Base-by-base conservation (phyloP, 2,797 vertebrate species). In the Gymnopithys bicolor region DNA sequence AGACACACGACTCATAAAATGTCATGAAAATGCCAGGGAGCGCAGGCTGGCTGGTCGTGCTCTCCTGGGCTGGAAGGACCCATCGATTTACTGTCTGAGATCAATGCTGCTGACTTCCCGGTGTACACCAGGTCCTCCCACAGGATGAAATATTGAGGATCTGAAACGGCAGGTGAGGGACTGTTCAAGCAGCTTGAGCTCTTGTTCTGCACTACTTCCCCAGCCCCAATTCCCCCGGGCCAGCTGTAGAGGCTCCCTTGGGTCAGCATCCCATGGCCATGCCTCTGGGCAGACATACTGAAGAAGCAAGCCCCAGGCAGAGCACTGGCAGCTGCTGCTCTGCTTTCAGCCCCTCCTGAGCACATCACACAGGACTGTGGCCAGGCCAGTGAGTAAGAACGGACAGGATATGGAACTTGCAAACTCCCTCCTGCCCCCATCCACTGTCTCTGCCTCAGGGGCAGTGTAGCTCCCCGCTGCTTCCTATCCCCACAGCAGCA, bases 11-110 rank as follows among this genome's bases (percentile, higher is more conserved):
- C 71, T 89, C 0, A 0, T 59, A 39, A 96, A 96, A 97, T 96
- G 96, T 96, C 96, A 96, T 0, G 6, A 62, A 96, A 97, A 95
- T 96, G 90, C 90, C 96, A 93, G 66, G 53, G 60, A 90, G 60
- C 1, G 3, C 5, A 8, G 49, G 64, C 68, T 62, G 80, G 69
- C 85, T 30, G 79, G 62, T 76, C 6, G 0, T 2, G 5, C 48
- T 90, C 69, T 78, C 79, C 52, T 0, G 0, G 81, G 83, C 77
- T 84, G 76, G 60, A 80, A 84, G 68, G 46, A 76, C 77, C 76
- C 56, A 95, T 94, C 0, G 52, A 94, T 95, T 84, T 80, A 9
- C 83, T 63, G 87, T 41, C 91, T 37, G 77, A 56, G 86, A 94
- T 94, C 68, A 4, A 92, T 95, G 86, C n/a, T 2, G 6, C 70